phyloP scores from a whole-genome alignment of 2,113 vertebrate genomes.

The Centropus unirufus region DNA sequence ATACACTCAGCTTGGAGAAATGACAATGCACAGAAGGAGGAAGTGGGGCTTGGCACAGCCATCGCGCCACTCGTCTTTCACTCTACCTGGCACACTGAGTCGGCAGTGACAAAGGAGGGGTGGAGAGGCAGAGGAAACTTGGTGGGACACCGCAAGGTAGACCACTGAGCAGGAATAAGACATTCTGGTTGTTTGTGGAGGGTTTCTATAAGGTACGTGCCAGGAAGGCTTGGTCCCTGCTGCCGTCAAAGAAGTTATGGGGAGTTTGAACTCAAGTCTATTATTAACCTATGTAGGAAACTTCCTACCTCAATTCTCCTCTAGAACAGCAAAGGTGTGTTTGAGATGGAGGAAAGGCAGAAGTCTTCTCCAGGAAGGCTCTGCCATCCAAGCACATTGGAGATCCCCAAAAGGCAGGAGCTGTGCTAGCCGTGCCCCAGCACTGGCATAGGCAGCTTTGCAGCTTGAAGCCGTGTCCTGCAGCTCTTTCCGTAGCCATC shows the following conservation, averaged over 20 bases:
- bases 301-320: background rate
- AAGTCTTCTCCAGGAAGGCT: background rate
- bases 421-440: background rate
- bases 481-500: background rate
- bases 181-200: background rate
- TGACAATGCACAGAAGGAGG: background rate
- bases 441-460: fast-evolving
- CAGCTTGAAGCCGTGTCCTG: background rate
- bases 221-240: fast-evolving
- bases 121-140: background rate
- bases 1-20: conserved; percentile 16
- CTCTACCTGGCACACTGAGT: background rate
- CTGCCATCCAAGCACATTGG: background rate
- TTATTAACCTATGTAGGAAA: background rate
- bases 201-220: background rate
- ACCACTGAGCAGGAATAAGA: background rate
- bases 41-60: background rate
- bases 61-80: fast-evolving
- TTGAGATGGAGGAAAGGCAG: background rate
- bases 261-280: background rate
- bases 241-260: background rate
- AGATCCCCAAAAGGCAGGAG: fast-evolving
- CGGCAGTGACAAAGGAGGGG: fast-evolving
- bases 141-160: background rate
- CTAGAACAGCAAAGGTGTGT: background rate